phyloP scores from a whole-genome alignment of 30 jellyfish, hydroid and myxozoan species.

The Cassiopea andromeda region DNA sequence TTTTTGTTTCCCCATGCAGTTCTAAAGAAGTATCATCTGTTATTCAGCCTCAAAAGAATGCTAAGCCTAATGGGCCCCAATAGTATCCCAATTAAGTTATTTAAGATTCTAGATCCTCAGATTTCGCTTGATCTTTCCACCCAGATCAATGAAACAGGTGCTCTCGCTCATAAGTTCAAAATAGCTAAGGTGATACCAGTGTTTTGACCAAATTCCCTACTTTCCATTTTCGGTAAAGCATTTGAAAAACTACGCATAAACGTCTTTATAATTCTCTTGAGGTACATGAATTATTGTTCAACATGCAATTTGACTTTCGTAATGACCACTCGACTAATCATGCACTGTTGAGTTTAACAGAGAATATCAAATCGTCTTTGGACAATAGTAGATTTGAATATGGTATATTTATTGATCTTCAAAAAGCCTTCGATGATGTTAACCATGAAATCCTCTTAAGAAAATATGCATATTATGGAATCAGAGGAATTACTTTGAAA shows the following conservation, averaged over 20 bases:
- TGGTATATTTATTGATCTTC: too few relatives aligned
- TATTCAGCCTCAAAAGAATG: slow-evolving; percentile 3
- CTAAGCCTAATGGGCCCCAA: not conserved
- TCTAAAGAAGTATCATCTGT: slow-evolving; percentile 45
- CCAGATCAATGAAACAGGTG: slow-evolving; percentile 26
- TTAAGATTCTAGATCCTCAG: slow-evolving; percentile 14
- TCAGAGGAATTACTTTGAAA: too few relatives aligned
- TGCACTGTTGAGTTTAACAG: slow-evolving; percentile 55
- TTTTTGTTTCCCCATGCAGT: slow-evolving; percentile 54
- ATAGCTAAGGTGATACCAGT: slow-evolving; percentile 58
- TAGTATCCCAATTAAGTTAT: slow-evolving; percentile 27
- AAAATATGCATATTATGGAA: too few relatives aligned
- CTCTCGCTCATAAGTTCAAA: slow-evolving; percentile 33
- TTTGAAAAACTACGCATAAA: slow-evolving; percentile 41
- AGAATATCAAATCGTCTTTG: slow-evolving; percentile 48
- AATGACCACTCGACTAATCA: slow-evolving; percentile 40
- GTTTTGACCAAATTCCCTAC: slow-evolving; percentile 57
- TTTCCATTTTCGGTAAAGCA: slow-evolving; percentile 27
- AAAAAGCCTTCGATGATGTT: too few relatives aligned
- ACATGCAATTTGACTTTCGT: slow-evolving; percentile 60
- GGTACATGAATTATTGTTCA: slow-evolving; percentile 28
- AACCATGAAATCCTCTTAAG: too few relatives aligned
- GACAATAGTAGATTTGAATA: too few relatives aligned
- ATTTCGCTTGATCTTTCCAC: slow-evolving; percentile 19
- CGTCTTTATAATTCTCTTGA: slow-evolving; percentile 49